Evolutionary conservation across 1,140 invertebrate genomes (phyloP), one percentile per base, ranked within the genome.

Genomic region (Drosophila ficusphila): DNA sequence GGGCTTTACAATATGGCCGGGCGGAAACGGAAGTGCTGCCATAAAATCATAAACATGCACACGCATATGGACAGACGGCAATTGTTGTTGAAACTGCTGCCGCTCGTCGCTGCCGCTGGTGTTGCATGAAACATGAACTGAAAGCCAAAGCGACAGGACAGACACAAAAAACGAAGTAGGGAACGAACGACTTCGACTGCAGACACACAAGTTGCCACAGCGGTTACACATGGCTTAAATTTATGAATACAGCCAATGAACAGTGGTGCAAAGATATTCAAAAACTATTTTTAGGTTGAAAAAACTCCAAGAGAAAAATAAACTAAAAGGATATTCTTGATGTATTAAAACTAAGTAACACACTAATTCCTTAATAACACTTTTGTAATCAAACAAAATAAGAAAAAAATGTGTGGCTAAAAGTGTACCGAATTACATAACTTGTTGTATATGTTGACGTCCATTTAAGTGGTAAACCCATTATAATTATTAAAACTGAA

Each of bases 21-120:
- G 64, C 82, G 82, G 83, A 88, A 88, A 78, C 82, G 82, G 82
- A 88, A 89, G 82, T 89, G 82, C 74, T 83, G 82, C 83, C 82
- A 88, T 88, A 88, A 89, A 88, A 89, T 88, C 82, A 88, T 88
- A 88, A 88, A 83, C 82, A 88, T 89, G 82, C 82, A 88, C 83
- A 77, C 82, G 65, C 77, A 78, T 86, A 65, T 77, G 68, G 62
- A 73, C 76, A 69, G 54, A 54, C 64, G 58, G 58, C 49, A 70
- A 41, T 76, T 79, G 61, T 65, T 61, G 67, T 38, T 58, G 65
- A 58, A 56, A 60, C 75, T 69, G 62, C 71, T 65, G 48, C 23
- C 51, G 71, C 41, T 41, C n/a, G 39, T 4, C n/a, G 39, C 18
- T 41, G 39, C 38, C 31, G 31, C 16, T 46, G 41, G 49, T 51